Percentiles rank a stretch among this genome's conserved stretches.
phyloP scores from a whole-genome alignment of 64 coral and sea anemone genomes.

The Porites australiensis region DNA sequence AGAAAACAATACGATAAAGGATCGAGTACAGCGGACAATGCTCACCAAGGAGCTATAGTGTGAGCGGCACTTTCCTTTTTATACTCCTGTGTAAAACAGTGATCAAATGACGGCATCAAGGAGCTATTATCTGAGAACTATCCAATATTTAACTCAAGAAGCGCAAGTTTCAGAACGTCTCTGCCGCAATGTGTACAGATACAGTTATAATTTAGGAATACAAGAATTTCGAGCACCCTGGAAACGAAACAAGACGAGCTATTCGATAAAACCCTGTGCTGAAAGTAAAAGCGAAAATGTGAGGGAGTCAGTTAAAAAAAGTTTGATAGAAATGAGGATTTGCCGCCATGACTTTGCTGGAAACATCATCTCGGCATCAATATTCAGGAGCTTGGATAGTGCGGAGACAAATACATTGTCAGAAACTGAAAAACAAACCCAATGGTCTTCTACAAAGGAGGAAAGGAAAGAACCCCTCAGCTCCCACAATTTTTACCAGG shows the following conservation, averaged over 20 bases:
- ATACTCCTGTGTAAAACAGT: no score
- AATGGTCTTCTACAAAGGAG: background rate
- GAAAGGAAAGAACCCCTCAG: background rate
- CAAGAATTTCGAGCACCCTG: background rate
- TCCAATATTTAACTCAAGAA: background rate
- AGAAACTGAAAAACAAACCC: background rate
- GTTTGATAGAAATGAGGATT: background rate
- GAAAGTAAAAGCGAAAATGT: background rate
- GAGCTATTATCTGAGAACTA: background rate
- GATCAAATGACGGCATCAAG: background rate
- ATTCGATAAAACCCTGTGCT: background rate
- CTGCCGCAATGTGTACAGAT: background rate
- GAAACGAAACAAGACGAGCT: background rate
- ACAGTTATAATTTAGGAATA: slow-evolving; percentile 48
- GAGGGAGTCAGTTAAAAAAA: background rate
- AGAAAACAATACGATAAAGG: no score
- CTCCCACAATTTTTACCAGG: background rate
- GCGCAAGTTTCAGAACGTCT: background rate
- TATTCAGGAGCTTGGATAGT: background rate
- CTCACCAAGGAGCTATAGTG: no score
- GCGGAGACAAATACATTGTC: background rate
- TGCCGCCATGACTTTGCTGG: background rate
- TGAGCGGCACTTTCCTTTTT: no score
- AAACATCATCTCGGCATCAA: background rate
- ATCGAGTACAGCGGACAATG: no score